Percentiles rank a stretch among this genome's conserved stretches.
Conservation (phyloP, 2,113 vertebrate genomes). For the Lamprotornis superbus region DNA sequence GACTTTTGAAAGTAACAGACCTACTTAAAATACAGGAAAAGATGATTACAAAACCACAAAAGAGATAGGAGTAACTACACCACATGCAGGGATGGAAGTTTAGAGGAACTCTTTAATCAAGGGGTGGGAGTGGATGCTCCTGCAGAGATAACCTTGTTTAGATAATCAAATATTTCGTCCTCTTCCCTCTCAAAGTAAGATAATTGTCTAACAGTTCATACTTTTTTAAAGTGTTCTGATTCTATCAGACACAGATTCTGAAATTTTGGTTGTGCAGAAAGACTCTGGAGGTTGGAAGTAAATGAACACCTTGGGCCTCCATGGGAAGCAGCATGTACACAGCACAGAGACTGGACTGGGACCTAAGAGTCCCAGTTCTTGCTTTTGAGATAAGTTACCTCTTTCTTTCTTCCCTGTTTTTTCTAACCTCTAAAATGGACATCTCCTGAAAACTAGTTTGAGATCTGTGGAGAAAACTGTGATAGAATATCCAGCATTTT, state of each 20-base stretch:
- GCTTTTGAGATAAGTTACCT: not conserved
- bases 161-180: conserved; percentile 10
- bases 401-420: not conserved
- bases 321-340: not conserved
- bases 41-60: conserved; percentile 31
- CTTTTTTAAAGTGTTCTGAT: not conserved
- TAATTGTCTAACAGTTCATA: not conserved
- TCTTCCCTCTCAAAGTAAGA: not conserved
- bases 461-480: not conserved
- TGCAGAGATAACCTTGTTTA: conserved; percentile 38
- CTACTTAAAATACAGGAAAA: conserved; percentile 36
- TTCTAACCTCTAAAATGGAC: not conserved
- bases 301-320: not conserved
- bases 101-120: conserved; percentile 49
- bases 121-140: conserved; percentile 2
- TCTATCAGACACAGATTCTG: not conserved
- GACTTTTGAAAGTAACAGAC: not conserved
- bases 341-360: not conserved
- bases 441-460: not conserved
- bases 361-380: not conserved
- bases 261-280: not conserved
- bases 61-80: conserved; percentile 20
- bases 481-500: not conserved
- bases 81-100: conserved; percentile 10
- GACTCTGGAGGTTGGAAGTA: not conserved